Evolutionary conservation across 2,797 vertebrate genomes (phyloP), one percentile per base, ranked within the genome.

Genomic region (Enteromius argenteus): DNA sequence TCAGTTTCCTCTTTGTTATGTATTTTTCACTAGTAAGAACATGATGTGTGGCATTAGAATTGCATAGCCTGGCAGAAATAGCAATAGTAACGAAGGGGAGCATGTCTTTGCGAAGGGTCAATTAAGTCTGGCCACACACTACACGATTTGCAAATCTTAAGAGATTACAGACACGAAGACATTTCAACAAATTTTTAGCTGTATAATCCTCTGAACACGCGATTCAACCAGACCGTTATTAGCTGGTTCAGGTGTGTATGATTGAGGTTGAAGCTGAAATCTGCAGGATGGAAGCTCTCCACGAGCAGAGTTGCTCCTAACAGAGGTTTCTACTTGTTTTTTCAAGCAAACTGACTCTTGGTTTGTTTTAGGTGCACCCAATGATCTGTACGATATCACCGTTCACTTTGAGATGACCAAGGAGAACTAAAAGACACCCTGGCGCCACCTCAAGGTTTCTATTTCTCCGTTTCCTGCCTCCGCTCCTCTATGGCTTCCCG

Each of bases 401-500:
- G 79, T 76, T 56, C 85, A 27, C 82, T 69, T 56, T 86, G 77
- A 79, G 68, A 93, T 94, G 93, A 91, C 75, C 82, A 39, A 88
- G 75, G 89, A 87, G 85, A 88, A 79, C 85, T 95, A 91, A 95
- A 89, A 87, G 84, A 75, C 56, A 84, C 30, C 42, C 60, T 77
- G 62, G 23, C 64, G 74, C 78, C 77, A 30, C 64, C 79, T 67
- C 62, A 85, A 74, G 72, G 46, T 39, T 80, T 53, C 37, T 78
- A 9, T 14, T 92, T 90, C 64, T 80, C 71, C 0, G 75, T 86
- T 42, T 83, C 56, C 86, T 86, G 51, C 42, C 80, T 21, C n/a
- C 85, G 78, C 56, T 72, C 87, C 87, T 73, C 92, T 85, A 99
- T 99, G 98, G 97, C 96, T 93, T 97, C 98, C 93, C 95, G 96